A percentile compares a stretch with the other conserved stretches of the same genome.
Evolutionary conservation across 2,888 invertebrate genomes (phyloP).

Genomic region (Teinopalpus imperialis): DNA sequence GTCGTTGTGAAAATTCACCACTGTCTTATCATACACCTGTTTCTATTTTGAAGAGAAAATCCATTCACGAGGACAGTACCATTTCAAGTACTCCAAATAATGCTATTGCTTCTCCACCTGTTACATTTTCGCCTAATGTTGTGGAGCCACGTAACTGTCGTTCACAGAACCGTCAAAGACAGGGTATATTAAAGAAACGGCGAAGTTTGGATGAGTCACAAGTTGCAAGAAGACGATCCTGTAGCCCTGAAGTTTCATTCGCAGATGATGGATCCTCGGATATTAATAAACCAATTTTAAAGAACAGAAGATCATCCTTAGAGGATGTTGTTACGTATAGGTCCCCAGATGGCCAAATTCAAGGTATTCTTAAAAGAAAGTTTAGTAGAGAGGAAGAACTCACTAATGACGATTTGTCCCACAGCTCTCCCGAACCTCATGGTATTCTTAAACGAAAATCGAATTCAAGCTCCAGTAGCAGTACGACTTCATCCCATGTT

Average conservation of each 20-base stretch:
- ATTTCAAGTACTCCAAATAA: slow-evolving; percentile 76
- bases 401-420: slow-evolving; percentile 82
- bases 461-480: slow-evolving; percentile 85
- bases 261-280: slow-evolving; percentile 81
- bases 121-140: slow-evolving; percentile 90
- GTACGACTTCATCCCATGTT: slow-evolving; percentile 84
- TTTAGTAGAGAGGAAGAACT: slow-evolving; percentile 84
- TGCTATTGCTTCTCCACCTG: slow-evolving; percentile 84
- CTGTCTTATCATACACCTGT: slow-evolving; percentile 74
- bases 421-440: slow-evolving; percentile 86
- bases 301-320: slow-evolving; percentile 86
- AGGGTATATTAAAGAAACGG: slow-evolving; percentile 92
- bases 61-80: slow-evolving; percentile 76
- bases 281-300: slow-evolving; percentile 84
- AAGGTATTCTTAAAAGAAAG: slow-evolving; percentile 87
- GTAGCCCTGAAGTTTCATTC: slow-evolving; percentile 86
- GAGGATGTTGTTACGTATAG: slow-evolving; percentile 85
- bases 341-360: slow-evolving; percentile 85
- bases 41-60: slow-evolving; percentile 87
- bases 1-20: slow-evolving; percentile 66
- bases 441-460: slow-evolving; percentile 91
- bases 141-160: slow-evolving; percentile 84
- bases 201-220: slow-evolving; percentile 91
- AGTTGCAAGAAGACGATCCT: slow-evolving; percentile 85
- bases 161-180: slow-evolving; percentile 81